A percentile compares a stretch with the other conserved stretches of the same genome.
Evolutionary conservation across 2,888 invertebrate species (phyloP).

Genomic region (Bruchidius siliquastri): DNA sequence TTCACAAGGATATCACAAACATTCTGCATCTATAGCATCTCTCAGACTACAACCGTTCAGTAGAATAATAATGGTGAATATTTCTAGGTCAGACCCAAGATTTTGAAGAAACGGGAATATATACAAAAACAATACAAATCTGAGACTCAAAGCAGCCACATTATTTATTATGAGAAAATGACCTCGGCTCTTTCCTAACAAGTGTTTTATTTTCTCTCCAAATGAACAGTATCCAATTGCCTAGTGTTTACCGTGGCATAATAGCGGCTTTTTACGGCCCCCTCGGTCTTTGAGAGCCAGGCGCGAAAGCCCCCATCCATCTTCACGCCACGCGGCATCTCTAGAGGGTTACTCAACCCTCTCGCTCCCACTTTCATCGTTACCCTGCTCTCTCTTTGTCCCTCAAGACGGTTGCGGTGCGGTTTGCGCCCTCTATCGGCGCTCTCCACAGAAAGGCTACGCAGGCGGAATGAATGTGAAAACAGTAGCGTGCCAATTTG

Average conservation of each 20-base stretch:
- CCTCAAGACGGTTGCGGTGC: background rate
- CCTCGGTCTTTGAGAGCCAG: slow-evolving; percentile 28
- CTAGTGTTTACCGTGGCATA: slow-evolving; percentile 43
- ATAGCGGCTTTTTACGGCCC: slow-evolving; percentile 34
- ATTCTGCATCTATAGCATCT: too few relatives aligned
- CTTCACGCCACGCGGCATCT: slow-evolving; percentile 31
- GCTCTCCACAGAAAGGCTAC: background rate
- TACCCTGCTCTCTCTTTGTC: background rate
- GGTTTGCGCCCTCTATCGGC: background rate
- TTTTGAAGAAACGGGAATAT: too few relatives aligned
- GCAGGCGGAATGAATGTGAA: background rate
- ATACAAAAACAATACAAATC: too few relatives aligned
- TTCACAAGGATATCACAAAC: too few relatives aligned
- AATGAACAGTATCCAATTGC: slow-evolving; percentile 40
- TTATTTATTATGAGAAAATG: background rate
- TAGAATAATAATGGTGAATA: too few relatives aligned
- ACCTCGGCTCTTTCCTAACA: background rate
- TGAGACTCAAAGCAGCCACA: too few relatives aligned
- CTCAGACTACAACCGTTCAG: too few relatives aligned
- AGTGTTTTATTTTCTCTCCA: slow-evolving; percentile 6
- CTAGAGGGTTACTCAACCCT: background rate
- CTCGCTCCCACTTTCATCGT: background rate
- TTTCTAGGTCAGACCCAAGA: too few relatives aligned
- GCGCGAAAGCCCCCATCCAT: slow-evolving; percentile 37
- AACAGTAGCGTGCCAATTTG: background rate